Base-by-base conservation (phyloP, 2,113 vertebrate species). In the Heptranchias perlo region DNA sequence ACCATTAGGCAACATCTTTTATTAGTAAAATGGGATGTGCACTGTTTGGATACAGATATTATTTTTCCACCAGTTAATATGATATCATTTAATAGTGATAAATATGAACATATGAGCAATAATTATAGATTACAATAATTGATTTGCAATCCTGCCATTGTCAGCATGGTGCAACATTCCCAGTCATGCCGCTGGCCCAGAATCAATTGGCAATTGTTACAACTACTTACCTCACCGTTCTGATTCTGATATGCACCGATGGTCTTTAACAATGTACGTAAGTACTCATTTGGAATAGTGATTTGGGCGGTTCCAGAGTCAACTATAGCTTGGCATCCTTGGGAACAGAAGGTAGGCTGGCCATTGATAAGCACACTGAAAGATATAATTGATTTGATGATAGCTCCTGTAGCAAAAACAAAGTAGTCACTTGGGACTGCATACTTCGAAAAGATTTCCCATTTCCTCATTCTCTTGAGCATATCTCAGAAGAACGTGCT, bases 261-360 rank as follows among this genome's bases (percentile, higher is more conserved):
- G 18, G 49, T 44, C 65, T n/a, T 10, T 0, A 73, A 49, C 25
- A 96, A 52, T 28, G 0, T 14, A 6, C 0, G 4, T 3, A 96
- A 31, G 47, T 65, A 65, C 25, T 73, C 47, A 96, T n/a, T 91
- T 96, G 97, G 97, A 11, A 97, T 97, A 96, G 97, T 97, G 14
- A 97, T 97, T 67, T 87, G 64, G 96, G 97, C 97, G 95, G 97
- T 98, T 21, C 97, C 97, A 62, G 97, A 97, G 96, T 98, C 97
- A 64, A 97, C 96, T 96, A 97, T 97, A 96, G 97, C 97, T 96
- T 98, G 97, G 96, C 97, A 97, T 4, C 97, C 97, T 69, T 97
- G 97, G 82, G 96, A 98, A 73, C 96, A 92, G 0, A 96, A 97
- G 5, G 0, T 92, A 0, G 97, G 94, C 0, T 97, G 54, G n/a